Evolutionary conservation across 2,888 invertebrate genomes (phyloP).

Genomic region (Candidula unifasciata): DNA sequence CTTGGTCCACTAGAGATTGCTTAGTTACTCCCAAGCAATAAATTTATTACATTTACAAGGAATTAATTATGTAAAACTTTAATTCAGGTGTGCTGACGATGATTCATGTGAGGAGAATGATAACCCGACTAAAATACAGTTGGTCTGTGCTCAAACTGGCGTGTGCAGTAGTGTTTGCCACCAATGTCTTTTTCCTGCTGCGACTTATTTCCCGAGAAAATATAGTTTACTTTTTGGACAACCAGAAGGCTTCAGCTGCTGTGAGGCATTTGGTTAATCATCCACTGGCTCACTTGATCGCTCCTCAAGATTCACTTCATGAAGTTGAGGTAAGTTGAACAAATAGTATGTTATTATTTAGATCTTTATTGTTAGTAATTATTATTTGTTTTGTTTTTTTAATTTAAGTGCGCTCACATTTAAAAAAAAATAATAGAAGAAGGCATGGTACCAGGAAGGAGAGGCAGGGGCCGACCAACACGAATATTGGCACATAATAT

Average conservation of each 20-base stretch:
- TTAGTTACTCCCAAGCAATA: no score
- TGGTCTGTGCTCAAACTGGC: conserved; percentile 2
- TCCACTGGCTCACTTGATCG: conserved; percentile 20
- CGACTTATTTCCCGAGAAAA: neutral
- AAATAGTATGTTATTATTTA: no score
- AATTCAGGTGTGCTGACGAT: neutral
- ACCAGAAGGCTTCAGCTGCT: neutral
- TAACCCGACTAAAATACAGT: neutral
- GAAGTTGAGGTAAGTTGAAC: neutral
- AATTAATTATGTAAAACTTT: no score
- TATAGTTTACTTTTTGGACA: neutral
- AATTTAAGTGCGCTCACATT: no score
- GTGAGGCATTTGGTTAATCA: neutral
- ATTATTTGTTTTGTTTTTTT: no score
- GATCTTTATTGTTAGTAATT: no score
- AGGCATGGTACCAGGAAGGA: no score
- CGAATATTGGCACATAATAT: no score
- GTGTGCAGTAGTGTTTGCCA: neutral
- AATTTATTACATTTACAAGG: no score
- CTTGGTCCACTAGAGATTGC: no score
- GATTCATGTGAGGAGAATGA: neutral
- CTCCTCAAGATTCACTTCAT: neutral
- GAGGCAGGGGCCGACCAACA: no score
- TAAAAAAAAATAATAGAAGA: no score
- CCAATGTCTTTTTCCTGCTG: conserved; percentile 1